A percentile compares a stretch with the other conserved stretches of the same genome.
Conservation (phyloP, 1,140 invertebrate genomes). For the Dendrolimus punctatus region DNA sequence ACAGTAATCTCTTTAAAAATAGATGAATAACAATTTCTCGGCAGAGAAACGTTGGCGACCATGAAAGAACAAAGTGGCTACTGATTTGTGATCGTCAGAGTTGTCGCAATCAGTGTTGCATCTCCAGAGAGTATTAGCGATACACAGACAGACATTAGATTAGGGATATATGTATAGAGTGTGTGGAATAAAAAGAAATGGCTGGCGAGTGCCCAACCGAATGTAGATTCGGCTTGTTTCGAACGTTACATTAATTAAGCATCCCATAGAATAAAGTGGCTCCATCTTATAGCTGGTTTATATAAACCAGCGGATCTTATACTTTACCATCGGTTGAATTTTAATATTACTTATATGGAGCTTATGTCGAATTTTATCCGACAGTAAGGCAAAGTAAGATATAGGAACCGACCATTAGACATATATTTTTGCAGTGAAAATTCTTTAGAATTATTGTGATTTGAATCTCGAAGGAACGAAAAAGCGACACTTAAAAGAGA, state of each 20-base stretch:
- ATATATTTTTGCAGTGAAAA: too few species aligned
- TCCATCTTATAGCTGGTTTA: slow-evolving; percentile 18
- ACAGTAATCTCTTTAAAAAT: slow-evolving; percentile 51
- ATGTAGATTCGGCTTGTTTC: slow-evolving; percentile 52
- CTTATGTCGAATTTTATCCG: too few species aligned
- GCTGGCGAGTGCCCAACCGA: slow-evolving; percentile 57
- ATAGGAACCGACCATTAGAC: too few species aligned
- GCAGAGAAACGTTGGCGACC: slow-evolving; percentile 36
- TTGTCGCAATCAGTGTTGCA: slow-evolving; percentile 45
- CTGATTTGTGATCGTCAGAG: slow-evolving; percentile 56
- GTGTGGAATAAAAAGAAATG: slow-evolving; percentile 50
- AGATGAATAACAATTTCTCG: slow-evolving; percentile 50
- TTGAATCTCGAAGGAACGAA: too few species aligned
- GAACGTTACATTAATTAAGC: slow-evolving; percentile 63
- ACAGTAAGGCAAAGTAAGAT: too few species aligned
- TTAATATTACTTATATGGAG: too few species aligned
- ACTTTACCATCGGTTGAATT: too few species aligned
- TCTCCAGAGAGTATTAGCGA: slow-evolving; percentile 43
- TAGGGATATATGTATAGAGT: slow-evolving; percentile 29
- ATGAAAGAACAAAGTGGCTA: slow-evolving; percentile 60
- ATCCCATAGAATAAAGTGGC: slow-evolving; percentile 51
- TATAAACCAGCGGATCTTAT: slow-evolving; percentile 47
- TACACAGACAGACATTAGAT: slow-evolving; percentile 32
- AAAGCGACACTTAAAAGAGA: too few species aligned
- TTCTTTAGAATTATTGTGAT: too few species aligned